These are phyloP conservation scores for Apis mellifera DNA, from an alignment of 1,140 invertebrate genomes.

Conservation along the genomic window Amel_HAv3.1 CM009934.2:7258001-7258500, in stretches of 20 bases:
- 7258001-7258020: neutral
- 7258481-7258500: neutral
- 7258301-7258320: neutral
- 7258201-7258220: neutral
- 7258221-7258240: neutral
- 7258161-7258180: neutral
- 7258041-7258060: neutral
- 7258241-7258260: neutral
- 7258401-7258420: neutral
- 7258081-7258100: no score
- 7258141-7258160: neutral
- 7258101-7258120: neutral
- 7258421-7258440: neutral
- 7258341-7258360: neutral
- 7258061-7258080: no score
- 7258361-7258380: neutral
- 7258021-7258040: neutral
- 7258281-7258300: neutral
- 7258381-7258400: no score
- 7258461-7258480: neutral
- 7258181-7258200: neutral
- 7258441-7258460: neutral
- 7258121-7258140: neutral
- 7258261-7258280: neutral
- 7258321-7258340: conserved; percentile 1